Conservation (phyloP, 2,113 vertebrate species). For the Hypomesus transpacificus region DNA sequence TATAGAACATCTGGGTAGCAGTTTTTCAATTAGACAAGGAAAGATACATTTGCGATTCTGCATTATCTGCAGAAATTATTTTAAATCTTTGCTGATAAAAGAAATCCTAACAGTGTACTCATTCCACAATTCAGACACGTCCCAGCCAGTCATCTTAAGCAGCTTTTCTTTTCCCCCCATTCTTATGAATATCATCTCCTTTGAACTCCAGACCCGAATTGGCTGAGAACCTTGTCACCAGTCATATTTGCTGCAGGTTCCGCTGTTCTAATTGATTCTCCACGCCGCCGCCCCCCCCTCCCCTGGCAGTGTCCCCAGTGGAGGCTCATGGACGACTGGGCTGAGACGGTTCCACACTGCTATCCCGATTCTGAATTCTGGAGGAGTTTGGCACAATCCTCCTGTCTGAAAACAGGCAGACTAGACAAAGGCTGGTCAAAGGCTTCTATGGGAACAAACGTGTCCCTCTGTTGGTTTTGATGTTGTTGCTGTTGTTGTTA, state of each 20-base stretch:
- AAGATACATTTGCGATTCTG: background rate
- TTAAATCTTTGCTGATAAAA: background rate
- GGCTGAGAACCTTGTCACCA: constrained; percentile 5
- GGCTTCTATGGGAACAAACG: background rate
- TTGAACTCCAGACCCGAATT: background rate
- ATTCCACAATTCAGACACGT: background rate
- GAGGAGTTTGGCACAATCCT: background rate
- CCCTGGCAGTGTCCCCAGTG: background rate
- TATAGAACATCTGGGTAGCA: no score
- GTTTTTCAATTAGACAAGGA: background rate
- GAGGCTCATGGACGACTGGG: no score
- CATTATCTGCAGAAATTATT: no score
- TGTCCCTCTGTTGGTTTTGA: background rate
- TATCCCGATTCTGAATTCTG: constrained; percentile 7
- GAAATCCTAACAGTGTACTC: background rate
- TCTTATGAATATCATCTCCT: background rate
- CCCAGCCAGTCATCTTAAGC: background rate
- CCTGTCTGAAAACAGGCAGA: background rate
- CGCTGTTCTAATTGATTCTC: constrained; percentile 44
- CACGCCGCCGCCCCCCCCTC: constrained; percentile 31
- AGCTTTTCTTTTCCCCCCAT: no score
- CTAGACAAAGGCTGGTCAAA: background rate
- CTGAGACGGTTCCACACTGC: background rate
- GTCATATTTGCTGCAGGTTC: constrained; percentile 9
- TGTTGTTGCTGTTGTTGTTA: background rate